Conservation (phyloP, 2,113 vertebrate species). For the Poecilia latipinna region DNA sequence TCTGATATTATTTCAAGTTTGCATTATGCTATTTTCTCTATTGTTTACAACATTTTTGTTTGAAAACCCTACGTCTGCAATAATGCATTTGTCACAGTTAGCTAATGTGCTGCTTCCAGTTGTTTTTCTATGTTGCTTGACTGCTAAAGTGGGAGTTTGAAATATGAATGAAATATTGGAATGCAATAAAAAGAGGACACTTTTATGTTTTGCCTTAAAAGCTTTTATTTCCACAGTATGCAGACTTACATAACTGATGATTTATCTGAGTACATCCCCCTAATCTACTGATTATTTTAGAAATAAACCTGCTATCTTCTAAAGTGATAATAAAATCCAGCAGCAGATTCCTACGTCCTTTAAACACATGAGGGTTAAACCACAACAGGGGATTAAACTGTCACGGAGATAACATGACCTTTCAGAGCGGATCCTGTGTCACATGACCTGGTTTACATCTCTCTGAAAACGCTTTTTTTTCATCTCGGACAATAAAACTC, state of each 20-base stretch:
- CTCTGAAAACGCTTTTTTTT: slow-evolving; percentile 16
- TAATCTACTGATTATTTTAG: not conserved
- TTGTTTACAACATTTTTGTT: not conserved
- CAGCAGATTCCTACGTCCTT: not conserved
- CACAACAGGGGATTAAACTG: slow-evolving; percentile 19
- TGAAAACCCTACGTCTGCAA: not conserved
- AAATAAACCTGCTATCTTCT: not conserved
- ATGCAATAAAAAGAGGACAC: not conserved
- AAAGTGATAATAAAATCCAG: slow-evolving; percentile 14
- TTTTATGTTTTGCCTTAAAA: not conserved
- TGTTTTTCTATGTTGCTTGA: not conserved
- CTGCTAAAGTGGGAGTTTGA: not conserved
- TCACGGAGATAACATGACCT: slow-evolving; percentile 17
- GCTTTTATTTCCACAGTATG: not conserved
- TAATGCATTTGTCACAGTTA: not conserved
- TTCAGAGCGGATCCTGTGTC: slow-evolving; percentile 9
- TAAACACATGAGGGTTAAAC: slow-evolving; percentile 8
- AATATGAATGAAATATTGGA: not conserved
- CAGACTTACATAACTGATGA: no score
- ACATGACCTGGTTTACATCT: not conserved
- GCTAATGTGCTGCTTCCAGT: not conserved
- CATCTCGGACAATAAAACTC: slow-evolving; percentile 20
- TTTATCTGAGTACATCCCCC: no score
- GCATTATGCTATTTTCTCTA: not conserved
- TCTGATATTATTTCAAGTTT: not conserved